Evolutionary conservation across 2,113 vertebrate species (phyloP).

Genomic region (Percopsis transmontana): DNA sequence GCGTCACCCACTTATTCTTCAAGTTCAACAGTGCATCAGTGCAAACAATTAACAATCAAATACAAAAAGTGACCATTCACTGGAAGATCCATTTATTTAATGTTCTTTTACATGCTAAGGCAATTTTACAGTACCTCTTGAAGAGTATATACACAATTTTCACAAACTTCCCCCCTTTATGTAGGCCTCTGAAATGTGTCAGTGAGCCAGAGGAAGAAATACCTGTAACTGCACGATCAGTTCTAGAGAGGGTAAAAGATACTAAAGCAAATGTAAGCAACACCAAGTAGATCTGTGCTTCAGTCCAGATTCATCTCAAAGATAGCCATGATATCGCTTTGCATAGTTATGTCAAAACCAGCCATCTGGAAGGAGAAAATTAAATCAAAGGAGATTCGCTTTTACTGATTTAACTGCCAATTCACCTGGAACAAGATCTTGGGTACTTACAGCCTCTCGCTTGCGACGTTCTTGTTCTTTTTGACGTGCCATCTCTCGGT

Average conservation of each 20-base stretch:
- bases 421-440: neutral
- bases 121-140: constrained; percentile 19
- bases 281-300: constrained; percentile 22
- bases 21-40: constrained; percentile 44
- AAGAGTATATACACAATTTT: neutral
- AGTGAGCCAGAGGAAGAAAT: neutral
- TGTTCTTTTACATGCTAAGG: constrained; percentile 15
- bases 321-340: constrained; percentile 87
- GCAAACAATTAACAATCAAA: constrained; percentile 37
- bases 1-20: constrained; percentile 13
- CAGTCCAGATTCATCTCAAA: constrained; percentile 88
- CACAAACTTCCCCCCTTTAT: no score
- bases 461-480: constrained; percentile 89
- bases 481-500: constrained; percentile 83
- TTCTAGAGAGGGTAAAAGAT: neutral
- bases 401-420: neutral
- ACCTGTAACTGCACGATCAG: neutral
- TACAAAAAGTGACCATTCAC: constrained; percentile 16
- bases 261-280: neutral
- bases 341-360: constrained; percentile 86
- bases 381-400: neutral
- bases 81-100: constrained; percentile 10
- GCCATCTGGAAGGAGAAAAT: constrained; percentile 78
- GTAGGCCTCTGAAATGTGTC: no score
- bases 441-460: constrained; percentile 84